Percentiles rank a stretch among this genome's conserved stretches.
These are phyloP conservation scores for Xestia sexstrigata DNA, from an alignment of 2,888 invertebrate genomes.

Conservation along the genomic window DNA sequence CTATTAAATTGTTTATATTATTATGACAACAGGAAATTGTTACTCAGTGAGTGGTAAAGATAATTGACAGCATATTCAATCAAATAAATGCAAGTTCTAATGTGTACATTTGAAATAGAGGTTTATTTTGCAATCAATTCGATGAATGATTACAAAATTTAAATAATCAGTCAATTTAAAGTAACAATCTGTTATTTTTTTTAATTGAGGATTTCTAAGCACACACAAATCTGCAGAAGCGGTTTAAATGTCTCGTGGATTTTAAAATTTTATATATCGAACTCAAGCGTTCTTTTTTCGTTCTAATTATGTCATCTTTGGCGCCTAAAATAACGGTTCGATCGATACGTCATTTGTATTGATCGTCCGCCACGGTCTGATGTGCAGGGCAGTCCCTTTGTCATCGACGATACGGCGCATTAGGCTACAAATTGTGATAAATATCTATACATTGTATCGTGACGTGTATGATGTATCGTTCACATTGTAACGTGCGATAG, in stretches of 20 bases:
- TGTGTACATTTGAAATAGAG: background rate
- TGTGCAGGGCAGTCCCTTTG: conserved; percentile 74
- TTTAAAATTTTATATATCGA: background rate
- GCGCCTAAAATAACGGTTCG: conserved; percentile 63
- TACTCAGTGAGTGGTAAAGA: background rate
- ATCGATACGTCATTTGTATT: conserved; percentile 67
- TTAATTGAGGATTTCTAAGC: too few species aligned
- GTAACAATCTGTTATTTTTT: background rate
- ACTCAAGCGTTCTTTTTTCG: background rate
- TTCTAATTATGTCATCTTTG: conserved; percentile 49
- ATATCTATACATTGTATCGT: conserved; percentile 71
- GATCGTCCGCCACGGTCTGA: conserved; percentile 70
- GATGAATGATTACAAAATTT: background rate
- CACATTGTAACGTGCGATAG: conserved; percentile 63
- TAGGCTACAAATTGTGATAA: conserved; percentile 81
- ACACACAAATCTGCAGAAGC: background rate
- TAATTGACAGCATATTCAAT: background rate
- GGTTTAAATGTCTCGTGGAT: background rate
- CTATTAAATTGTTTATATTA: background rate
- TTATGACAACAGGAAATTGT: background rate
- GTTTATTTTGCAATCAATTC: background rate
- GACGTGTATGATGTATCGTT: conserved; percentile 69
- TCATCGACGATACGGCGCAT: conserved; percentile 77
- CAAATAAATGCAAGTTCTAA: background rate
- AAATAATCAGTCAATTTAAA: background rate